Evolutionary conservation across 2,888 invertebrate species (phyloP).

Genomic region (Bombylius discolor): DNA sequence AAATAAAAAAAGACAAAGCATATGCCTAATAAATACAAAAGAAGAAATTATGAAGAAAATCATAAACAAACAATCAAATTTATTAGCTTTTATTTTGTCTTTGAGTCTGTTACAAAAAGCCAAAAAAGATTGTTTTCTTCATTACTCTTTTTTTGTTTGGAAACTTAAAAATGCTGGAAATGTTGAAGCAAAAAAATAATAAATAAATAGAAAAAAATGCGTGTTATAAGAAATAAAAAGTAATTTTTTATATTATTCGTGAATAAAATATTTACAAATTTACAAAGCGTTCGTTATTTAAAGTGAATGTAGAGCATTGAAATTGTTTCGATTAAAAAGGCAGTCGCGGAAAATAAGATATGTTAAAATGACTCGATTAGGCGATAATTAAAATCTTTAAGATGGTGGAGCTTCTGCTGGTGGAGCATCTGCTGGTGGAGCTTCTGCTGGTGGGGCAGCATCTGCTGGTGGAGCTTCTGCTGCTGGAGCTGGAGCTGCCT

Average conservation of each 20-base stretch:
- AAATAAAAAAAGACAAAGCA: no score
- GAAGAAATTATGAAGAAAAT: no score
- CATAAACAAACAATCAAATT: no score
- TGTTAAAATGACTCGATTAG: not conserved
- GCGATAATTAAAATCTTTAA: conserved; percentile 2
- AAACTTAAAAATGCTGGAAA: not conserved
- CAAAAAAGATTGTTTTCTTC: no score
- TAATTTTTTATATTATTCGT: not conserved
- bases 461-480: conserved; percentile 19
- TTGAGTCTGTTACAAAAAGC: no score
- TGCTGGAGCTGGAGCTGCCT: conserved; percentile 24
- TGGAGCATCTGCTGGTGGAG: conserved; percentile 14
- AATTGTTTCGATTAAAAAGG: not conserved
- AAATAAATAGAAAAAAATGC: not conserved
- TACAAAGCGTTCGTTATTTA: not conserved
- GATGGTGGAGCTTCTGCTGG: conserved; percentile 15
- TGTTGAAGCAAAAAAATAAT: not conserved
- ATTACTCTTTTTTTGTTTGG: no score
- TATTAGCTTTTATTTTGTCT: no score
- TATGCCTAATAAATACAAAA: no score
- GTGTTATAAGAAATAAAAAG: not conserved
- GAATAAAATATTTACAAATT: not conserved
- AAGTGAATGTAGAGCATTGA: not conserved
- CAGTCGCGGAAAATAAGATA: not conserved
- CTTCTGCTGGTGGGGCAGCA: conserved; percentile 11